Base-by-base conservation (phyloP, 35 echinoderm and acorn worm genomes). In the Acanthaster planci region DNA sequence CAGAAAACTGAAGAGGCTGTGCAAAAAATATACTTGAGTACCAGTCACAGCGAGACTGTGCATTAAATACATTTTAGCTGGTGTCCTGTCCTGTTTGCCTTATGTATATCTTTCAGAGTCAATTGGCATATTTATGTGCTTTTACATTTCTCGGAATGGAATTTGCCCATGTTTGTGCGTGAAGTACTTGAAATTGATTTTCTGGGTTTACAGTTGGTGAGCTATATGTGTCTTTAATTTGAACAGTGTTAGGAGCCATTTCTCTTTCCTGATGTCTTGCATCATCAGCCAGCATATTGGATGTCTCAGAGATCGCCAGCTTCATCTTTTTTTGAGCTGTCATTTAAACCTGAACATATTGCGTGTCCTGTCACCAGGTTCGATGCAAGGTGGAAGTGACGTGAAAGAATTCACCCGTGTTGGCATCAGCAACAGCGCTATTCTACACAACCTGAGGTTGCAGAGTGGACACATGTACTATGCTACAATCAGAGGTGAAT, bases 381-480 rank as follows among this genome's bases (percentile, higher is more conserved):
- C 85, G 31, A 79, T 34, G 21, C 77, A 51, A 35, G 76, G 76
- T 22, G 85, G 76, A 19, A 52, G 32, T 9, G 85, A 87, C 23
- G 51, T 87, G 18, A 1, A 58, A 34, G 76, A 78, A 19, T 87
- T 53, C 39, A 42, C 52, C 7, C 40, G 37, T 38, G 85, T 87
- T 56, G 85, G 85, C 30, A 78, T 87, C 29, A 57, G 76, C 18
- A 80, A 87, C 29, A 40, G 38, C 44, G 31, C 37, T 51, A 77
- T 87, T 2, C 30, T 52, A 36, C 75, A 79, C 37, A 53, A n/a
- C 44, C n/a, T 87, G 4, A 59, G 44, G 39, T 52, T 87, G n/a
- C 75, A 79, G 38, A 79, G 39, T 60, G 85, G 85, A 78, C 40
- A 79, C 10, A 23, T 7, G 18, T 87, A 87, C 37, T 87, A 79